Evolutionary conservation across 1,140 invertebrate genomes (phyloP).

Genomic region (Contarinia nasturtii): DNA sequence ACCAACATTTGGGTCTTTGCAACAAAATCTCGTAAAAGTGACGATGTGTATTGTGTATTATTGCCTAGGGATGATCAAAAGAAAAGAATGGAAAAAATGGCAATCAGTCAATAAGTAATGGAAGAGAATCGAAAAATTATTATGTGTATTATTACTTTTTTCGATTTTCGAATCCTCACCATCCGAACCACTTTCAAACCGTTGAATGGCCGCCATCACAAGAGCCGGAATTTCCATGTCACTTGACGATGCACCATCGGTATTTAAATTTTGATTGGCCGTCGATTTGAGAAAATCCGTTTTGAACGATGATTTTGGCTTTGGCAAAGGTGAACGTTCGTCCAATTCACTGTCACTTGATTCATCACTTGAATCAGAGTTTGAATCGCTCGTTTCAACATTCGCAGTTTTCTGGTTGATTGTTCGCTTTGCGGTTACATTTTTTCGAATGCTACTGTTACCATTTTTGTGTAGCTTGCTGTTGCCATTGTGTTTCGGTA

Average conservation of each 20-base stretch:
- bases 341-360: background rate
- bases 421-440: background rate
- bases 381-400: background rate
- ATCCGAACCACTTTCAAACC: slow-evolving; percentile 42
- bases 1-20: slow-evolving; percentile 40
- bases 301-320: background rate
- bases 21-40: slow-evolving; percentile 39
- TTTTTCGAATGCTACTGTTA: background rate
- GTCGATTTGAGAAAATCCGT: background rate
- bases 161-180: slow-evolving; percentile 27
- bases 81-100: no score
- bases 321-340: background rate
- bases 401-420: background rate
- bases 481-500: background rate
- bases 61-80: no score
- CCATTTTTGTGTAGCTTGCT: background rate
- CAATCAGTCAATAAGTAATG: no score
- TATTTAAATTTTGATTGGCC: slow-evolving; percentile 7
- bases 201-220: slow-evolving; percentile 45
- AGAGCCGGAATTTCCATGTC: slow-evolving; percentile 47
- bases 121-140: no score
- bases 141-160: slow-evolving; percentile 15
- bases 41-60: slow-evolving; percentile 34
- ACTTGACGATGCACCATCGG: slow-evolving; percentile 35
- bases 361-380: background rate